A percentile compares a stretch with the other conserved stretches of the same genome.
Conservation (phyloP, 2,113 vertebrate species). For the Oreochromis aureus region DNA sequence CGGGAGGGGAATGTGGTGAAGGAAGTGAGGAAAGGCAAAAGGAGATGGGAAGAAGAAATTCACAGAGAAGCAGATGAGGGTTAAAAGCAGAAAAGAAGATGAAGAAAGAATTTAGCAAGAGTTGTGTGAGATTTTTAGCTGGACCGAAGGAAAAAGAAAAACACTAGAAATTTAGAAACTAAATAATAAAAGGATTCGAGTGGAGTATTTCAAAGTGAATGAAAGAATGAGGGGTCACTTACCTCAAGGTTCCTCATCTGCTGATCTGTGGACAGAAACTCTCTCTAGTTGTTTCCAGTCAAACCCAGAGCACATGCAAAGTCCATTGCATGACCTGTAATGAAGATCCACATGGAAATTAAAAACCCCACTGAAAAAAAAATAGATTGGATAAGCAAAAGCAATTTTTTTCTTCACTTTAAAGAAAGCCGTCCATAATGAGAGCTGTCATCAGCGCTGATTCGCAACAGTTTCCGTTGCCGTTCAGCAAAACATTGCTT, state of each 20-base stretch:
- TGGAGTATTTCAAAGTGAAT: neutral
- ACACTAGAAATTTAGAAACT: neutral
- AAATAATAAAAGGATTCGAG: neutral
- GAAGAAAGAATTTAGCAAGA: neutral
- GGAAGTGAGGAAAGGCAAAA: constrained; percentile 51
- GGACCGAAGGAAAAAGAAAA: neutral
- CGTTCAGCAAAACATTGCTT: constrained; percentile 31
- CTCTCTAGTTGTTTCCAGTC: constrained; percentile 18
- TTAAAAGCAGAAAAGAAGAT: constrained; percentile 19
- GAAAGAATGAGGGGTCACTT: neutral
- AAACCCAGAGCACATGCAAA: neutral
- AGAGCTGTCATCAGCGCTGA: constrained; percentile 7
- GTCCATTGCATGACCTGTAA: neutral
- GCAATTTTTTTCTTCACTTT: neutral
- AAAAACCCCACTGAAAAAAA: neutral
- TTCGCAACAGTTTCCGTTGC: neutral
- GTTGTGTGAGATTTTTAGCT: neutral
- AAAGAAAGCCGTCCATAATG: constrained; percentile 3
- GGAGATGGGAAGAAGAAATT: constrained; percentile 2
- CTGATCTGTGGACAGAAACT: constrained; percentile 24
- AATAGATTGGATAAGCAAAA: neutral
- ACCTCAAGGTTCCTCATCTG: neutral
- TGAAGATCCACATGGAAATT: neutral
- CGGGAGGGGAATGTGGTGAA: constrained; percentile 30
- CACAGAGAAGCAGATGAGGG: neutral